Evolutionary conservation across 2,113 vertebrate species (phyloP).

Genomic region (Tragulus kanchil): DNA sequence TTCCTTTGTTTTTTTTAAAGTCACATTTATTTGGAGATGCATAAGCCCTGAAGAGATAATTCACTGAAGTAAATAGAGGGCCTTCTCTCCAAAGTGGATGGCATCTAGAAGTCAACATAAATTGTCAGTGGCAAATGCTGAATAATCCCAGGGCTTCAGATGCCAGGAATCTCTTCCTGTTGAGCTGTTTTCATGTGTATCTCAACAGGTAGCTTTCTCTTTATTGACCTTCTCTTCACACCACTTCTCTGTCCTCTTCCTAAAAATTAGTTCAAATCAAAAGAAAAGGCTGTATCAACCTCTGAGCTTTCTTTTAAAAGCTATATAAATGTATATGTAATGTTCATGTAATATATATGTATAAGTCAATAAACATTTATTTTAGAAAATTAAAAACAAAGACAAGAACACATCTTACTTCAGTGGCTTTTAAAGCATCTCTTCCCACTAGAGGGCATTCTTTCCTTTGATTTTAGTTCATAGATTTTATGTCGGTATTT

Average conservation of each 20-base stretch:
- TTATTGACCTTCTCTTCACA: background rate
- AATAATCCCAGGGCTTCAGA: background rate
- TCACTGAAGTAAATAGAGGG: background rate
- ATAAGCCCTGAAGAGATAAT: background rate
- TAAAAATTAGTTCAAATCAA: constrained; percentile 12
- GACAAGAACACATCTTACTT: background rate
- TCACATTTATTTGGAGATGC: background rate
- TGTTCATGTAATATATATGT: background rate
- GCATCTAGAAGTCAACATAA: background rate
- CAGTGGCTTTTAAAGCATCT: constrained; percentile 11
- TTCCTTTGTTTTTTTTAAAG: background rate
- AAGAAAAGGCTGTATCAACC: background rate
- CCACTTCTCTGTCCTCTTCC: background rate
- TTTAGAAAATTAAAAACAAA: background rate
- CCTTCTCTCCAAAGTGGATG: background rate
- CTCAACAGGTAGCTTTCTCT: background rate
- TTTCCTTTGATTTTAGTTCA: constrained; percentile 49
- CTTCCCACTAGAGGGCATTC: constrained; percentile 46
- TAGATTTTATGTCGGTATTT: background rate
- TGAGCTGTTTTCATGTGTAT: background rate
- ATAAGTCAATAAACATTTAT: background rate
- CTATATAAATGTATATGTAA: background rate
- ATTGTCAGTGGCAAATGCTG: background rate
- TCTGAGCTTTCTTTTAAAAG: constrained; percentile 8
- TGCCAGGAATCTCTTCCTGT: background rate